Percentiles rank a stretch among this genome's conserved stretches.
phyloP scores from a whole-genome alignment of 2,888 invertebrate genomes.

The Sarcophaga caerulescens region DNA sequence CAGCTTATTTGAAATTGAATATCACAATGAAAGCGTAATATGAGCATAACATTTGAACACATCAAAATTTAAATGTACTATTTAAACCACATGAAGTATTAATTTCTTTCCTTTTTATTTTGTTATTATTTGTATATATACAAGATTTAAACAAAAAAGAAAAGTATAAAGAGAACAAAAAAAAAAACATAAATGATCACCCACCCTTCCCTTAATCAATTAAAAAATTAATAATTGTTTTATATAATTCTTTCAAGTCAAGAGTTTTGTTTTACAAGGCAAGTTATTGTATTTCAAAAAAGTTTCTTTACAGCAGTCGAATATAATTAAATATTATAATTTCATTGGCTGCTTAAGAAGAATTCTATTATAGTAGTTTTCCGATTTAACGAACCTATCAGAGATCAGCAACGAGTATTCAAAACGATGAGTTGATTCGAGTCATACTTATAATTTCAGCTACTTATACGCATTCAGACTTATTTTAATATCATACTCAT shows the following conservation, averaged over 20 bases:
- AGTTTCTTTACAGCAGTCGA: too few species aligned
- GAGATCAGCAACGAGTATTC: too few species aligned
- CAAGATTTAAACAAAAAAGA: not conserved
- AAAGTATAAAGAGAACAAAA: not conserved
- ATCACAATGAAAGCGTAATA: constrained; percentile 13
- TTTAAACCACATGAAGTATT: constrained; percentile 14
- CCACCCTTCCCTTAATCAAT: constrained; percentile 41
- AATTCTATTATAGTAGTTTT: too few species aligned
- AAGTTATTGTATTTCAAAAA: not conserved
- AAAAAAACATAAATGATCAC: constrained; percentile 37
- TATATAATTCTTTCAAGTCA: not conserved
- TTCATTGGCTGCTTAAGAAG: too few species aligned
- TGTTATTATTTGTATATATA: constrained; percentile 1
- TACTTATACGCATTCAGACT: too few species aligned
- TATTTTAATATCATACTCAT: too few species aligned
- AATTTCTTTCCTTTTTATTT: not conserved
- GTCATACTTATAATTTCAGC: too few species aligned
- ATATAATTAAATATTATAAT: too few species aligned
- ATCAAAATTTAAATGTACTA: constrained; percentile 28
- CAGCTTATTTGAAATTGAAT: constrained; percentile 5
- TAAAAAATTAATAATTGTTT: not conserved
- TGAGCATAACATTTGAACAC: not conserved
- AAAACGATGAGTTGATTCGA: too few species aligned
- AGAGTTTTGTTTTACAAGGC: constrained; percentile 13
- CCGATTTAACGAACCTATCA: too few species aligned